Evolutionary conservation across 2,888 invertebrate species (phyloP).

Genomic region (Tipula confusa): DNA sequence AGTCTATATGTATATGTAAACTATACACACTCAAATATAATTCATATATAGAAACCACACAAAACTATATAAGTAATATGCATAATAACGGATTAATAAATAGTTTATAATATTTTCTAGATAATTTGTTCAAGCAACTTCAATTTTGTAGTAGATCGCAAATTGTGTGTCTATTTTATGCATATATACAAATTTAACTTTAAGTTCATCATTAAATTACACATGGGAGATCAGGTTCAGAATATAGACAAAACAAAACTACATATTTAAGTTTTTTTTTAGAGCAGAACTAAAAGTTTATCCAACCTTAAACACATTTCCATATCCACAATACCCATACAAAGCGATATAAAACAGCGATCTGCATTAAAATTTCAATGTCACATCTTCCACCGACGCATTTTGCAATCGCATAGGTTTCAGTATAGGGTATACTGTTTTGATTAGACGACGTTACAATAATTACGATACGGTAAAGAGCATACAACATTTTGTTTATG

Average conservation of each 20-base stretch:
- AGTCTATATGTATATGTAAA: neutral
- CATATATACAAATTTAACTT: neutral
- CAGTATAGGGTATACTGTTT: neutral
- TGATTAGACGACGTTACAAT: neutral
- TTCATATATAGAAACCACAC: neutral
- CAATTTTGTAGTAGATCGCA: neutral
- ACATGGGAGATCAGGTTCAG: neutral
- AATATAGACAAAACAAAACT: neutral
- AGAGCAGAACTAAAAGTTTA: slow-evolving; percentile 1
- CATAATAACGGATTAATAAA: neutral
- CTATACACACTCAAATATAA: too few relatives aligned
- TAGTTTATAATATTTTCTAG: neutral
- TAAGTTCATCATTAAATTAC: neutral
- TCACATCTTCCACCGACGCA: neutral
- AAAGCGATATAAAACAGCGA: neutral
- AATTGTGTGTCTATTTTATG: neutral
- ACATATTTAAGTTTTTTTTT: neutral
- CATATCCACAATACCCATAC: neutral
- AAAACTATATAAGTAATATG: neutral
- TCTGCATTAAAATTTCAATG: neutral
- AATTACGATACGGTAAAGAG: neutral
- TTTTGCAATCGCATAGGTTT: neutral
- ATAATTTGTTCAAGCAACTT: neutral
- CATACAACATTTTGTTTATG: neutral
- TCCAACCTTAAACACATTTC: neutral